Percentiles rank a stretch among this genome's conserved stretches.
Conservation (phyloP, 2,113 vertebrate genomes). For the Melozone crissalis region DNA sequence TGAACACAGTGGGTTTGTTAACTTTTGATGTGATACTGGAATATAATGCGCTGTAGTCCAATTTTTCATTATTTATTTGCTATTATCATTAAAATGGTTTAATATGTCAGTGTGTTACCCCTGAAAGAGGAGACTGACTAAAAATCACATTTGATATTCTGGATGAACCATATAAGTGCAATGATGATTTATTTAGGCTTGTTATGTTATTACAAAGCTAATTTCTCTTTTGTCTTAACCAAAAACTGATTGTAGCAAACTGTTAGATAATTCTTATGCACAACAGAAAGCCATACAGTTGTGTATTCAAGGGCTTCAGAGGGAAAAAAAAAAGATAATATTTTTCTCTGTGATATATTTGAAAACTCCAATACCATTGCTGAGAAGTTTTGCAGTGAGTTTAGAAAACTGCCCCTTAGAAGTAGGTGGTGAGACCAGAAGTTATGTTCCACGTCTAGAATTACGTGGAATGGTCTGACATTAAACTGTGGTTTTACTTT, state of each 20-base stretch:
- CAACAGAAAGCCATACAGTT: not conserved
- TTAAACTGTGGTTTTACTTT: conserved; percentile 1
- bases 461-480: not conserved
- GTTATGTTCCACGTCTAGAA: not conserved
- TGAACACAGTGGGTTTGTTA: not conserved
- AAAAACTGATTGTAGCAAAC: not conserved
- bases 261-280: not conserved
- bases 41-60: not conserved
- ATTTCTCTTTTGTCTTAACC: not conserved
- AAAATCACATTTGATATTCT: not conserved
- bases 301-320: not conserved
- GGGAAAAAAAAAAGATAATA: not conserved
- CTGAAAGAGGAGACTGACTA: not conserved
- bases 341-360: not conserved
- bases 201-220: not conserved
- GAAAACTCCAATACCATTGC: not conserved
- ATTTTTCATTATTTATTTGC: not conserved
- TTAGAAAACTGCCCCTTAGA: not conserved
- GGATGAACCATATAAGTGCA: not conserved
- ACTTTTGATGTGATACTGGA: not conserved
- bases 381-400: not conserved
- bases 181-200: not conserved
- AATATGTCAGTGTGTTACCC: not conserved
- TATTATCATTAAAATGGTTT: not conserved
- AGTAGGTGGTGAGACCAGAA: not conserved